Percentiles rank a stretch among this genome's conserved stretches.
Evolutionary conservation across 2,113 vertebrate species (phyloP).

Genomic region (Syngnathus floridae): DNA sequence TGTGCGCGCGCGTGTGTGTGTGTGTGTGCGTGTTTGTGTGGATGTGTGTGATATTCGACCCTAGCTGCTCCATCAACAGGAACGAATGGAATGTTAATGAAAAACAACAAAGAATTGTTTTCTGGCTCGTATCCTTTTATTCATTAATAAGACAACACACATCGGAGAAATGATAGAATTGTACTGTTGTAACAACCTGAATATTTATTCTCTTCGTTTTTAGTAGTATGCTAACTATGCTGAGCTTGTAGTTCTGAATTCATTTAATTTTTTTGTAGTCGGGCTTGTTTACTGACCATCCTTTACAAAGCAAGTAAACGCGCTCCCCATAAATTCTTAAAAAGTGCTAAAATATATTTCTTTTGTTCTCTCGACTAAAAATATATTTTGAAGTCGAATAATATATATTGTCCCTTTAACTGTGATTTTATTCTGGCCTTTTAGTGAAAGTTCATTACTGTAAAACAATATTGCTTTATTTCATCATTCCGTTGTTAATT

Average conservation of each 20-base stretch:
- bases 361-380: not conserved
- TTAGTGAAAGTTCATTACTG: not conserved
- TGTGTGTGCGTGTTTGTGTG: too few species aligned
- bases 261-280: not conserved
- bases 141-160: not conserved
- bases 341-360: not conserved
- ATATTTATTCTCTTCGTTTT: not conserved
- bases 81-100: slow-evolving; percentile 67
- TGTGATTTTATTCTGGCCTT: not conserved
- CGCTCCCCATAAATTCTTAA: not conserved
- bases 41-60: slow-evolving; percentile 40
- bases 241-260: too few species aligned
- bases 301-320: not conserved
- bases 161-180: not conserved
- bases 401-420: too few species aligned
- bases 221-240: not conserved
- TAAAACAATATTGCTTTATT: not conserved
- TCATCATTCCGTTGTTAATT: not conserved
- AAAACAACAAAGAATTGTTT: slow-evolving; percentile 56
- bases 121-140: slow-evolving; percentile 10
- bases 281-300: not conserved
- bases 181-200: not conserved
- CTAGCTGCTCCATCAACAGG: slow-evolving; percentile 59
- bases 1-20: slow-evolving; percentile 10
- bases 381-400: too few species aligned